Evolutionary conservation across 2,888 invertebrate species (phyloP).

Genomic region (Stenotaenia linearis): DNA sequence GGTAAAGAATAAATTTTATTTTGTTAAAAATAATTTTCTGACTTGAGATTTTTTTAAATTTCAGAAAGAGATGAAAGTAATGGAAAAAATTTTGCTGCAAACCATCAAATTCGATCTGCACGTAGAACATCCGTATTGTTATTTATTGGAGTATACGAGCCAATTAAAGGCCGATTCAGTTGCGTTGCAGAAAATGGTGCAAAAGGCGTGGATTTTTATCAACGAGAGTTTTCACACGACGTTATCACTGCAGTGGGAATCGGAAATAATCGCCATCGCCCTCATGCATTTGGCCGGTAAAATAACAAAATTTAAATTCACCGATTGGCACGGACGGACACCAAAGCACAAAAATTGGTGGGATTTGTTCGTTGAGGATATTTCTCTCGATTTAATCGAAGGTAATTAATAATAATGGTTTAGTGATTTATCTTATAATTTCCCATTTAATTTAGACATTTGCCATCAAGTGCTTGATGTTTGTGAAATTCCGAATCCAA

Average conservation of each 20-base stretch:
- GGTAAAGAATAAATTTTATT: background rate
- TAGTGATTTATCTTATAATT: background rate
- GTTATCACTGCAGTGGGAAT: slow-evolving; percentile 95
- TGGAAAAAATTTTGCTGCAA: slow-evolving; percentile 91
- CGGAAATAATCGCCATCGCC: slow-evolving; percentile 95
- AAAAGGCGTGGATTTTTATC: slow-evolving; percentile 99
- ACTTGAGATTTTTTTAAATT: background rate
- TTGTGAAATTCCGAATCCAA: slow-evolving; percentile 64
- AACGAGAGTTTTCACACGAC: slow-evolving; percentile 98
- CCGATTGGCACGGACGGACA: slow-evolving; percentile 80
- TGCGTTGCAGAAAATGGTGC: slow-evolving; percentile 94
- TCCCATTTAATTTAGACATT: slow-evolving; percentile 61
- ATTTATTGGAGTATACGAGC: slow-evolving; percentile 87
- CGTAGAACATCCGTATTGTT: slow-evolving; percentile 95
- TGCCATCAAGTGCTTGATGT: slow-evolving; percentile 89
- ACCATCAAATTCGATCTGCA: slow-evolving; percentile 98
- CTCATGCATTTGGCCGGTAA: slow-evolving; percentile 95
- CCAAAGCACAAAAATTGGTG: slow-evolving; percentile 84
- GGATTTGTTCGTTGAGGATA: slow-evolving; percentile 95
- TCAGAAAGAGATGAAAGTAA: slow-evolving; percentile 76
- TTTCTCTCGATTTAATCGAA: slow-evolving; percentile 88
- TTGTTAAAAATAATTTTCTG: background rate
- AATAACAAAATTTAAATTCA: slow-evolving; percentile 88
- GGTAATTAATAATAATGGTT: slow-evolving; percentile 46
- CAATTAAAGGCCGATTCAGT: slow-evolving; percentile 85